Conservation (phyloP, 2,113 vertebrate genomes). For the Solea senegalensis region DNA sequence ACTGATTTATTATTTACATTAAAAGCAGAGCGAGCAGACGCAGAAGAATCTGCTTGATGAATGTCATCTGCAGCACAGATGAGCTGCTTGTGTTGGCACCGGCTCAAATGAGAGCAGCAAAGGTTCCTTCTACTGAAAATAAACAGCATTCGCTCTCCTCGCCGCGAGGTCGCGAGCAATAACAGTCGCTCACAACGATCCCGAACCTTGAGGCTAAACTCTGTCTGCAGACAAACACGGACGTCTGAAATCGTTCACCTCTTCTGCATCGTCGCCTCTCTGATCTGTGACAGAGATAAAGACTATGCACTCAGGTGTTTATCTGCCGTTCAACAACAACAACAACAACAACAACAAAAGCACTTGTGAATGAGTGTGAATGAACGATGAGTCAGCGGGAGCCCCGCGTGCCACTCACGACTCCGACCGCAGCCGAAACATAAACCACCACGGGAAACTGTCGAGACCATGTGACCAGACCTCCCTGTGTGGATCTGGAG, state of each 20-base stretch:
- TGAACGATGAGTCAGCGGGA: constrained; percentile 41
- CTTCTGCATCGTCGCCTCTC: neutral
- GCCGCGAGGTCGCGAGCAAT: neutral
- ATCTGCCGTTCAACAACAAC: neutral
- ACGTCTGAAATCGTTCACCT: neutral
- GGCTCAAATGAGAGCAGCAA: constrained; percentile 48
- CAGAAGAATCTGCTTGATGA: constrained; percentile 28
- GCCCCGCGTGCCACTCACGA: constrained; percentile 29
- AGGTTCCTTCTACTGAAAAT: constrained; percentile 47
- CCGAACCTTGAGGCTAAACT: neutral
- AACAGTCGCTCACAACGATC: neutral
- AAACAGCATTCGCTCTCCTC: constrained; percentile 8
- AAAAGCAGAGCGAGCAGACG: neutral
- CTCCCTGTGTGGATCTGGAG: neutral
- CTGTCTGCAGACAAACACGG: neutral
- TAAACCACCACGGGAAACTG: constrained; percentile 46
- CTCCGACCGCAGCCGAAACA: constrained; percentile 47
- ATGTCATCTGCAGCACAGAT: constrained; percentile 48
- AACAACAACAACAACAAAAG: too few species aligned
- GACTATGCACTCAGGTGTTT: constrained; percentile 9
- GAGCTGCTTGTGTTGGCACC: constrained; percentile 52
- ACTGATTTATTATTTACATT: neutral
- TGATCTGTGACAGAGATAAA: neutral
- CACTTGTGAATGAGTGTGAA: constrained; percentile 24
- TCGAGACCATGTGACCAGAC: neutral